Evolutionary conservation across 2,113 vertebrate species (phyloP), one percentile per base, ranked within the genome.

Genomic region (Tinamus guttatus): DNA sequence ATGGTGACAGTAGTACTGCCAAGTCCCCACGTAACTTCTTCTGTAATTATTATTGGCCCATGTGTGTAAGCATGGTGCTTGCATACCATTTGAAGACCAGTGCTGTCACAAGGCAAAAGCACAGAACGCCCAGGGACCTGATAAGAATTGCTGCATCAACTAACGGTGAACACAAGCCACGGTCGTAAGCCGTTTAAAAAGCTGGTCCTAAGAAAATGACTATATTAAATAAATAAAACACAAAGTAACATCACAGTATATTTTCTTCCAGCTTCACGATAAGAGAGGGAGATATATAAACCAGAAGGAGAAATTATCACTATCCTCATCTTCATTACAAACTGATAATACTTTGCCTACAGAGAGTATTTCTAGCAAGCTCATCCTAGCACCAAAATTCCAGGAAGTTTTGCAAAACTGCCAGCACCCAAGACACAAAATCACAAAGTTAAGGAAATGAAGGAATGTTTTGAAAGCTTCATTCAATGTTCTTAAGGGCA

Each of bases 21-120:
- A 69, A 92, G 56, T 64, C 0, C 0, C 4, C 4, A 58, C 25
- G 30, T 40, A 34, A 63, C 40, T 24, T 82, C 3, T 20, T 49
- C 21, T 51, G 64, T 5, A 34, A 21, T 2, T 54, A 36, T 11
- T 43, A 3, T 20, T 10, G 20, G 43, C n/a, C 62, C 27, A 16
- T 7, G 38, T 32, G 27, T 20, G 28, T 1, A 0, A 36, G 58
- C 21, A n/a, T 20, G 4, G 24, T 62, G 62, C 34, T 84, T 13
- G 34, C 49, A 15, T 1, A 0, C 28, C 34, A 2, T 4, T 0
- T 11, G 8, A 74, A 68, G 9, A 67, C 34, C 54, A 58, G 22
- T 40, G 85, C 43, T 58, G 49, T 40, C 40, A 32, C 38, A 25
- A 32, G 1, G 11, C 14, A 64, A 74, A 87, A n/a, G 60, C 16